Evolutionary conservation across 2,888 invertebrate genomes (phyloP).

Genomic region (Anagyrus pseudococci): DNA sequence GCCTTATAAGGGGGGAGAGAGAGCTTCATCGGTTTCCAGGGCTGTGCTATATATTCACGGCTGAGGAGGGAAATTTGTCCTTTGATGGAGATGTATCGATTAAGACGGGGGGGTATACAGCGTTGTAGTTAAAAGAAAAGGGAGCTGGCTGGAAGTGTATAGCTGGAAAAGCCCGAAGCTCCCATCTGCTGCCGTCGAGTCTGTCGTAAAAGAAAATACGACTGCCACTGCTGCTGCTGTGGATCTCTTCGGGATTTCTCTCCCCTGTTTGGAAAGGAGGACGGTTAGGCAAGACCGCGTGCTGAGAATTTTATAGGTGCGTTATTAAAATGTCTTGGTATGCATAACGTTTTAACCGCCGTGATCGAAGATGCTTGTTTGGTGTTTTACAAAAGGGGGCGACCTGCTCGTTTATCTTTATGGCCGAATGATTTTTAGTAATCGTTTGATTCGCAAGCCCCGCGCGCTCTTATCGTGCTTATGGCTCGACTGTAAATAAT

Average conservation of each 20-base stretch:
- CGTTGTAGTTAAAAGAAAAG: too few relatives aligned
- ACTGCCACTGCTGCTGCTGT: conserved; percentile 2
- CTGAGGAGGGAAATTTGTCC: conserved; percentile 18
- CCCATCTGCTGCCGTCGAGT: not conserved
- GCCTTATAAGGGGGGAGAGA: not conserved
- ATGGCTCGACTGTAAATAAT: too few relatives aligned
- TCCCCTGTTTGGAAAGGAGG: not conserved
- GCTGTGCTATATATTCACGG: conserved; percentile 4
- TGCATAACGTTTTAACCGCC: too few relatives aligned
- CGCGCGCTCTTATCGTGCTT: too few relatives aligned
- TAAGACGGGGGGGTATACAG: conserved; percentile 9
- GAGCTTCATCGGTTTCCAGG: not conserved
- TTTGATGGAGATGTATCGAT: conserved; percentile 27
- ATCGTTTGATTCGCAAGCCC: too few relatives aligned
- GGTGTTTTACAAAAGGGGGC: too few relatives aligned
- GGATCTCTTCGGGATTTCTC: too few relatives aligned
- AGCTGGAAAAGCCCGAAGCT: too few relatives aligned
- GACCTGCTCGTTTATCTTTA: too few relatives aligned
- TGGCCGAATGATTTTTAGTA: too few relatives aligned
- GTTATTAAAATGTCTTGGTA: conserved; percentile 4
- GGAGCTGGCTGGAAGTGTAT: too few relatives aligned
- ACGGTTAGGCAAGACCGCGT: not conserved
- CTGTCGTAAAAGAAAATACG: conserved; percentile 18
- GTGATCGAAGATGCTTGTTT: too few relatives aligned
- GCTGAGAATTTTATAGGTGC: conserved; percentile 16